phyloP scores from a whole-genome alignment of 1,140 invertebrate species.

The Lepidurus apus region DNA sequence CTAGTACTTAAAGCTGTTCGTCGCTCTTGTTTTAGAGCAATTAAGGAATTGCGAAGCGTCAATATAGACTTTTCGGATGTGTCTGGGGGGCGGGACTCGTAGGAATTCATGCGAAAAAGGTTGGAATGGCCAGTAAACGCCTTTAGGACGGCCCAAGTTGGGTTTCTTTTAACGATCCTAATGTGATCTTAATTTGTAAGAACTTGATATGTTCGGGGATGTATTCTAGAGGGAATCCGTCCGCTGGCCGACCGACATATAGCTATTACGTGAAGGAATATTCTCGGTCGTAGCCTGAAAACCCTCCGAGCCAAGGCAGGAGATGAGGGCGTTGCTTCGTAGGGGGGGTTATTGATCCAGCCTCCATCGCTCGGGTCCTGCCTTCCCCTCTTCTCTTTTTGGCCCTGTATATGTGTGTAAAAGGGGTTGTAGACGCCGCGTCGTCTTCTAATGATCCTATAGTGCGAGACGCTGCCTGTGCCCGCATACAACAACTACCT shows the following conservation, averaged over 20 bases:
- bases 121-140: not conserved
- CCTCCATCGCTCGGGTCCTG: not conserved
- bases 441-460: constrained; percentile 15
- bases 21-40: not conserved
- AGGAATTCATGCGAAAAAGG: not conserved
- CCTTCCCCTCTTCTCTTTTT: not conserved
- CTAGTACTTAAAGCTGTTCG: not conserved
- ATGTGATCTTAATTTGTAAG: not conserved
- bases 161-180: not conserved
- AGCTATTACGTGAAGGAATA: too few species aligned
- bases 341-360: constrained; percentile 8
- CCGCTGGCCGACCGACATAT: not conserved
- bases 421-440: constrained; percentile 12
- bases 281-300: too few species aligned
- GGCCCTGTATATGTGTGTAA: not conserved
- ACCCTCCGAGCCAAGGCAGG: not conserved
- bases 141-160: not conserved
- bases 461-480: not conserved
- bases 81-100: not conserved
- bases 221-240: not conserved
- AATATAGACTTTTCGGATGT: not conserved
- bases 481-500: not conserved
- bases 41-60: constrained; percentile 1
- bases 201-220: not conserved
- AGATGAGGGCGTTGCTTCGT: not conserved